Base-by-base conservation (phyloP, 2,797 vertebrate genomes). In the Lerista edwardsae region DNA sequence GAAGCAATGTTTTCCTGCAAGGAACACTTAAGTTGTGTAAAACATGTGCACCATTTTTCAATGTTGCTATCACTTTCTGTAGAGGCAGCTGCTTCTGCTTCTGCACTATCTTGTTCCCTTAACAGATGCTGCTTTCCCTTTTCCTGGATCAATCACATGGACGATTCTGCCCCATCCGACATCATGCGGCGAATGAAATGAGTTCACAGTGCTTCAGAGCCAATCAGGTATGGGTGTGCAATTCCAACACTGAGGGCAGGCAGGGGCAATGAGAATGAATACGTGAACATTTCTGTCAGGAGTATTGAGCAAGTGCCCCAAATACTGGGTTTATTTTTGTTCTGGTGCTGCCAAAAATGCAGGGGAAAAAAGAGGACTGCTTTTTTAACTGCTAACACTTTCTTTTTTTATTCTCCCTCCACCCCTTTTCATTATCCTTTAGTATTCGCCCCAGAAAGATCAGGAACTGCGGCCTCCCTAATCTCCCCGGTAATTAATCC, bases 401-500 rank as follows among this genome's bases (percentile, higher is more conserved):
- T 27, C 4, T 27, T 64, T 67, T 47, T 59, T 74, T 41, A 79
- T 73, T 55, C 47, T 68, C 31, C 11, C 47, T 61, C 64, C 41
- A 47, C 39, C 6, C 51, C 27, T 82, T 64, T 71, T 76, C 41
- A 41, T 55, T 82, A 82, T 81, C 41, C 73, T 76, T 47, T 82
- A 39, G 71, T 81, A 62, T 86, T 21, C 29, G 17, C 34, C 31
- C 27, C 64, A 51, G 34, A 44, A 76, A 80, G 41, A 84, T 51
- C 44, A 29, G 76, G 73, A 69, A 75, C 29, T 9, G 34, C 64
- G 21, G 34, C 36, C 34, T 71, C 23, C 72, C 15, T 76, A 84
- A 84, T 75, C 76, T 71, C 51, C 64, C 67, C 59, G 64, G 55
- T 75, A 68, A 69, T 87, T 80, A 71, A 84, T 59, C 65, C 59